A percentile compares a stretch with the other conserved stretches of the same genome.
These are phyloP conservation scores for Zootoca vivipara DNA, from an alignment of 2,113 vertebrate genomes.

Conservation along the genomic window DNA sequence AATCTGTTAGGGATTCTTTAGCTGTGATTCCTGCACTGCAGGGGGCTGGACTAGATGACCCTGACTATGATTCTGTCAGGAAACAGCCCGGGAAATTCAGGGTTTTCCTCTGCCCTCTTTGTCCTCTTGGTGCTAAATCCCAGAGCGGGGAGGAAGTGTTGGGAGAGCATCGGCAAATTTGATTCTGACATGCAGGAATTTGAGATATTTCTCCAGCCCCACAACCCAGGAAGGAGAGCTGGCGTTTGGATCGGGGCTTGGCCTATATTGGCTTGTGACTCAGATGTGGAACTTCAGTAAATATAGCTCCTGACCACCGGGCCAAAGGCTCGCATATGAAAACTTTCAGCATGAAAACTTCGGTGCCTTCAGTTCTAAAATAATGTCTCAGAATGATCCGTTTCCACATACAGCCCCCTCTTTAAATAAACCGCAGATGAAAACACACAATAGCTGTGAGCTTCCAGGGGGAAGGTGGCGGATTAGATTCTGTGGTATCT, in stretches of 20 bases:
- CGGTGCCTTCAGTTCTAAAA: neutral
- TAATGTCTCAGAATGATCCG: no score
- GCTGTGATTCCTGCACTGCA: no score
- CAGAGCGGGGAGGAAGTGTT: neutral
- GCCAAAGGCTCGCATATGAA: neutral
- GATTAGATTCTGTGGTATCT: neutral
- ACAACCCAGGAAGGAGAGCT: neutral
- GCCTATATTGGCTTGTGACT: neutral
- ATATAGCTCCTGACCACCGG: neutral
- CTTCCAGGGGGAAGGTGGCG: conserved; percentile 2
- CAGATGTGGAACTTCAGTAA: neutral
- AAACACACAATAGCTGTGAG: rapidly evolving
- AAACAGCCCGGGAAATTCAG: neutral
- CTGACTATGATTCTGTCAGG: no score
- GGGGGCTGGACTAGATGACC: no score
- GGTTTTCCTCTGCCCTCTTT: neutral
- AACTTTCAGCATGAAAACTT: neutral
- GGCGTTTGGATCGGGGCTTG: neutral
- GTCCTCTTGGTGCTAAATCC: neutral
- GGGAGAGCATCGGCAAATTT: neutral
- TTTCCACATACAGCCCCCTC: neutral
- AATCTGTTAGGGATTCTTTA: no score
- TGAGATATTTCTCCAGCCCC: conserved; percentile 12
- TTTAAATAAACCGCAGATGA: neutral
- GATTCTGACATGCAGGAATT: neutral